Conservation (phyloP, 1,140 invertebrate genomes). For the Triops longicaudatus region DNA sequence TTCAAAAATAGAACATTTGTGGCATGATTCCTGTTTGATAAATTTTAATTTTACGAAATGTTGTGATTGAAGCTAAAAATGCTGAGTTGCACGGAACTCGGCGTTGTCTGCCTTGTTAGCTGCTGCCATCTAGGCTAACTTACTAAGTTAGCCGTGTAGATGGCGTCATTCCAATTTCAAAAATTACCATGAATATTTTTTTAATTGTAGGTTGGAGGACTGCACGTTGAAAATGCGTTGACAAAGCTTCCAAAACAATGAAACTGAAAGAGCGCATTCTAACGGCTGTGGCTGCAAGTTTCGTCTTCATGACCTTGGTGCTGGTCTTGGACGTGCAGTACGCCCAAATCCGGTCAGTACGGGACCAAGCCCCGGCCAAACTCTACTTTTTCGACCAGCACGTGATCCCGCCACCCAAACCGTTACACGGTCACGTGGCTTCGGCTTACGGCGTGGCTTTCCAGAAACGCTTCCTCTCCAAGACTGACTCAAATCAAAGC, state of each 20-base stretch:
- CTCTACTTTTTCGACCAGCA: not conserved
- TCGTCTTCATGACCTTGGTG: constrained; percentile 31
- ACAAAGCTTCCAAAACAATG: constrained; percentile 19
- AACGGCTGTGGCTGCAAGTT: constrained; percentile 28
- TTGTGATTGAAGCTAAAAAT: too few relatives aligned
- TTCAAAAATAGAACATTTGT: too few relatives aligned
- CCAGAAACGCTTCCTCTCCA: constrained; percentile 30
- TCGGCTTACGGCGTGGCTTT: constrained; percentile 16
- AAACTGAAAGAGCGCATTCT: constrained; percentile 32
- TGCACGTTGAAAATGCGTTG: too few relatives aligned
- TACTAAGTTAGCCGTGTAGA: too few relatives aligned
- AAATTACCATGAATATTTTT: too few relatives aligned
- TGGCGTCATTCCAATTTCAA: too few relatives aligned
- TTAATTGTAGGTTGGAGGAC: too few relatives aligned
- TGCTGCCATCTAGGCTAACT: too few relatives aligned
- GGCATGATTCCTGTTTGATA: too few relatives aligned
- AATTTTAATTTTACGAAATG: too few relatives aligned
- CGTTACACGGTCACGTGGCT: constrained; percentile 16
- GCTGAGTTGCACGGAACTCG: too few relatives aligned
- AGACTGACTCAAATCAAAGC: not conserved
- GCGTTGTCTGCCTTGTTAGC: too few relatives aligned
- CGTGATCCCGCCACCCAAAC: not conserved
- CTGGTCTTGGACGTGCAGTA: constrained; percentile 31
- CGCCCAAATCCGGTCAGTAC: constrained; percentile 35
- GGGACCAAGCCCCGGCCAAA: not conserved